These are phyloP conservation scores for Momotus momota DNA, from an alignment of 2,797 vertebrate species.

Conservation along the genomic window DNA sequence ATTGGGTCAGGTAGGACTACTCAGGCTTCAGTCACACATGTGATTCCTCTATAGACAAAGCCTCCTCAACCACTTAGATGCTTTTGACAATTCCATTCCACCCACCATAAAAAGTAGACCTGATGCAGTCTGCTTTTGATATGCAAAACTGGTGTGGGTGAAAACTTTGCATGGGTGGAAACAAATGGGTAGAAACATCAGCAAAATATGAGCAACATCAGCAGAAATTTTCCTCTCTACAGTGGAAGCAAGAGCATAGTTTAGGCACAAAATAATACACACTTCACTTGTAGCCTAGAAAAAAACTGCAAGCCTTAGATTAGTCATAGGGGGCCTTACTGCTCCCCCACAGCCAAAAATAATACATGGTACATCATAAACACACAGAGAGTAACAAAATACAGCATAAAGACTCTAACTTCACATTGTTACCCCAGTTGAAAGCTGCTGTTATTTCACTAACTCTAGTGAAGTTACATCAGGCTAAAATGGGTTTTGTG, in stretches of 20 bases:
- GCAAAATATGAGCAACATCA: slow-evolving; percentile 46
- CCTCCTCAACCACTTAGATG: not conserved
- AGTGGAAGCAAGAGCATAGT: slow-evolving; percentile 7
- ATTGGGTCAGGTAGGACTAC: not conserved
- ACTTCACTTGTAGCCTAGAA: slow-evolving; percentile 27
- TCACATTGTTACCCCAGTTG: not conserved
- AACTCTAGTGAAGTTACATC: not conserved
- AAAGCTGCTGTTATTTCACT: not conserved
- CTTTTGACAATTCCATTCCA: slow-evolving; percentile 40
- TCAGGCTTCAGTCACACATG: not conserved
- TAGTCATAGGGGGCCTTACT: not conserved
- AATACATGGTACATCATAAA: not conserved
- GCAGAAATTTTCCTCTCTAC: slow-evolving; percentile 40
- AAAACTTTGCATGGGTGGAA: slow-evolving; percentile 63
- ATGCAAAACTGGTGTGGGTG: slow-evolving; percentile 36
- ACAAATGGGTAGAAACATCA: slow-evolving; percentile 51
- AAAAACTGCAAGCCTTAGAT: slow-evolving; percentile 36
- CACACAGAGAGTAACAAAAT: not conserved
- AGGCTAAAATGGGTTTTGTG: not conserved
- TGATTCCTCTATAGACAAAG: not conserved
- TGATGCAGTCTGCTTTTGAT: slow-evolving; percentile 44
- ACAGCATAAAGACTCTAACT: not conserved
- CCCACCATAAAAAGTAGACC: slow-evolving; percentile 27
- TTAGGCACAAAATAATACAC: slow-evolving; percentile 50
- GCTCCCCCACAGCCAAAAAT: not conserved